phyloP scores from a whole-genome alignment of 2,797 vertebrate genomes.

The Parauchenoglanis punctatus region DNA sequence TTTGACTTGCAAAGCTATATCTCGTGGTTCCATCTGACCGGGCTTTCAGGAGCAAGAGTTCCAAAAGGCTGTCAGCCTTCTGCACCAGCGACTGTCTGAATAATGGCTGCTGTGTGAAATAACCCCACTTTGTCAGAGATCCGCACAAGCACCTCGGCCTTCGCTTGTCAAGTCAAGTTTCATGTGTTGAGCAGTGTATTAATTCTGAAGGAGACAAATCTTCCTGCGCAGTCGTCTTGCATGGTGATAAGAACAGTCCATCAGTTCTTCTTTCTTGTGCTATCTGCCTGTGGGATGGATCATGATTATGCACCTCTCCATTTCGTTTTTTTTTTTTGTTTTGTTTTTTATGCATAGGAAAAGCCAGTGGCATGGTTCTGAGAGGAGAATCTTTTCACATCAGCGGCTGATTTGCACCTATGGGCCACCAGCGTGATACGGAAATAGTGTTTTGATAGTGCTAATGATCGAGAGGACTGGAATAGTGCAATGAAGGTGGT shows the following conservation, averaged over 20 bases:
- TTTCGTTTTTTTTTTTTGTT: not conserved
- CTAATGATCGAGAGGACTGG: constrained; percentile 17
- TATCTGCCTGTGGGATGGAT: constrained; percentile 43
- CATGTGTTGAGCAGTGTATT: constrained; percentile 49
- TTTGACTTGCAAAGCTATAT: constrained; percentile 39
- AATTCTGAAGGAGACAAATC: constrained; percentile 56
- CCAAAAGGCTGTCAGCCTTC: constrained; percentile 32
- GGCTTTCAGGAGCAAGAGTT: constrained; percentile 35
- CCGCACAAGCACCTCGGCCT: constrained; percentile 23
- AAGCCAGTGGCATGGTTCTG: constrained; percentile 2
- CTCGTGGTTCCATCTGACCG: constrained; percentile 40
- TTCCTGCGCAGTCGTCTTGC: constrained; percentile 35
- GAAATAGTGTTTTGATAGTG: constrained; percentile 19
- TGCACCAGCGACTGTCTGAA: constrained; percentile 43
- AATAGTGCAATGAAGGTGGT: not conserved
- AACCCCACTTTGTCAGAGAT: constrained; percentile 15
- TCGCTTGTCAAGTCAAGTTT: constrained; percentile 47
- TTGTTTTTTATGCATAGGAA: constrained; percentile 3
- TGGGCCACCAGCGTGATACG: constrained; percentile 6
- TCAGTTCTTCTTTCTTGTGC: constrained; percentile 37
- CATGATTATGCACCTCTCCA: constrained; percentile 29
- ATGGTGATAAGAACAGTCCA: constrained; percentile 24
- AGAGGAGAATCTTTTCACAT: constrained; percentile 24
- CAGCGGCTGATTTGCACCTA: constrained; percentile 30
- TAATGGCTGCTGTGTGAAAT: constrained; percentile 38